phyloP scores from a whole-genome alignment of 2,888 invertebrate genomes.

The Halocaridina rubra region DNA sequence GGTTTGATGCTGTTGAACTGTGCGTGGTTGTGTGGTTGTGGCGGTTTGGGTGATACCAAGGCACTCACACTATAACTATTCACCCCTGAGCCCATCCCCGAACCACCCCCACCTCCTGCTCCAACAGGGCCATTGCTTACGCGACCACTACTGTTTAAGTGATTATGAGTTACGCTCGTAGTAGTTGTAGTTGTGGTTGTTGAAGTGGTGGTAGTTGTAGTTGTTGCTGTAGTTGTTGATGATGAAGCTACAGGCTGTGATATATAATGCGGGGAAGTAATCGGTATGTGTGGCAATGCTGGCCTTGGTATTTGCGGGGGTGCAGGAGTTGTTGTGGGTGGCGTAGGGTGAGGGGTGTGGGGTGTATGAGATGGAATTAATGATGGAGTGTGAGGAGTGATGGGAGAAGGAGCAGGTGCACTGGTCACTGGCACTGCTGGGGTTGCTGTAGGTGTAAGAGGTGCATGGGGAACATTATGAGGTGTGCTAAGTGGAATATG shows the following conservation, averaged over 20 bases:
- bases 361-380: constrained; percentile 27
- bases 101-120: constrained; percentile 47
- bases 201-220: constrained; percentile 45
- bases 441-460: constrained; percentile 12
- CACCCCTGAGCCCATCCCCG: constrained; percentile 40
- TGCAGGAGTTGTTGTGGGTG: constrained; percentile 26
- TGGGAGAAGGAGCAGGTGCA: constrained; percentile 15
- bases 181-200: constrained; percentile 42
- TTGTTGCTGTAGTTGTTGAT: constrained; percentile 38
- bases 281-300: constrained; percentile 40
- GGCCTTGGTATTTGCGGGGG: constrained; percentile 27
- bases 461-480: no score
- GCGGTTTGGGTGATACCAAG: constrained; percentile 55
- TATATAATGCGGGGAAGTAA: constrained; percentile 44
- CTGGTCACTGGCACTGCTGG: constrained; percentile 1
- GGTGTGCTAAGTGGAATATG: constrained; percentile 20
- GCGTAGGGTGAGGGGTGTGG: constrained; percentile 13
- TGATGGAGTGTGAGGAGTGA: constrained; percentile 3
- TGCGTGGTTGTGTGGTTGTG: constrained; percentile 43
- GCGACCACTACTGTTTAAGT: constrained; percentile 36
- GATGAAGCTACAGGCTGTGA: constrained; percentile 49
- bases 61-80: constrained; percentile 63
- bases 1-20: constrained; percentile 45
- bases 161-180: constrained; percentile 43
- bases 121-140: constrained; percentile 56